phyloP scores from a whole-genome alignment of 2,797 vertebrate species.

The Danionella dracula region DNA sequence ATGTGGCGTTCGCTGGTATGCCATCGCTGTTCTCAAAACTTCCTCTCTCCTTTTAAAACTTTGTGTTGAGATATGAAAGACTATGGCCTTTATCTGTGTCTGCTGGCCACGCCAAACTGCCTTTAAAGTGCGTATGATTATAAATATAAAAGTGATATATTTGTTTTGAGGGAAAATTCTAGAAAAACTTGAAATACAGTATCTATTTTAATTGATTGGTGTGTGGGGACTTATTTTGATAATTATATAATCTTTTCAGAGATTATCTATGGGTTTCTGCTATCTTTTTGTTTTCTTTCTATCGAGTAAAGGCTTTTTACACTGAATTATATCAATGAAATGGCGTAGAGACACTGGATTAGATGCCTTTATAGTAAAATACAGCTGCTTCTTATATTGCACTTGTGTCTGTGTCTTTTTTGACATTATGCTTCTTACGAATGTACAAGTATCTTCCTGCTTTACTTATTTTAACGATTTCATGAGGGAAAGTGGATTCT shows the following conservation, averaged over 20 bases:
- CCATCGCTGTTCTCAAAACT: slow-evolving; percentile 50
- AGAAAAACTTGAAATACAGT: slow-evolving; percentile 61
- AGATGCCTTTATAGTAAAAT: slow-evolving; percentile 78
- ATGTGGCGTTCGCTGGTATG: slow-evolving; percentile 43
- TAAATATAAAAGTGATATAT: slow-evolving; percentile 43
- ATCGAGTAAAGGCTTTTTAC: slow-evolving; percentile 77
- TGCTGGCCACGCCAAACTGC: slow-evolving; percentile 72
- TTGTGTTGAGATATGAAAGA: slow-evolving; percentile 51
- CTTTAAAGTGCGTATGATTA: slow-evolving; percentile 70
- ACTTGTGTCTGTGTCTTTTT: slow-evolving; percentile 56
- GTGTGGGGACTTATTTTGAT: slow-evolving; percentile 67
- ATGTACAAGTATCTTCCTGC: too few relatives aligned
- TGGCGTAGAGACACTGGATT: slow-evolving; percentile 79
- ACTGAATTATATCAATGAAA: slow-evolving; percentile 76
- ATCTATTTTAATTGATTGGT: slow-evolving; percentile 78
- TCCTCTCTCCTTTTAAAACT: slow-evolving; percentile 60
- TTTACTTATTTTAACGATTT: too few relatives aligned
- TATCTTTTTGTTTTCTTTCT: slow-evolving; percentile 57
- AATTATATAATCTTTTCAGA: slow-evolving; percentile 59
- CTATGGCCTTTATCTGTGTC: slow-evolving; percentile 65
- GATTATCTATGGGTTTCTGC: slow-evolving; percentile 63
- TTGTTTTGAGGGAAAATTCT: slow-evolving; percentile 74
- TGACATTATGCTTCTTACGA: too few relatives aligned
- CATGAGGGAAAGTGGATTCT: too few relatives aligned
- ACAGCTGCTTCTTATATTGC: slow-evolving; percentile 75